Conservation (phyloP, 2,888 invertebrate genomes). For the Subacronicta megacephala region DNA sequence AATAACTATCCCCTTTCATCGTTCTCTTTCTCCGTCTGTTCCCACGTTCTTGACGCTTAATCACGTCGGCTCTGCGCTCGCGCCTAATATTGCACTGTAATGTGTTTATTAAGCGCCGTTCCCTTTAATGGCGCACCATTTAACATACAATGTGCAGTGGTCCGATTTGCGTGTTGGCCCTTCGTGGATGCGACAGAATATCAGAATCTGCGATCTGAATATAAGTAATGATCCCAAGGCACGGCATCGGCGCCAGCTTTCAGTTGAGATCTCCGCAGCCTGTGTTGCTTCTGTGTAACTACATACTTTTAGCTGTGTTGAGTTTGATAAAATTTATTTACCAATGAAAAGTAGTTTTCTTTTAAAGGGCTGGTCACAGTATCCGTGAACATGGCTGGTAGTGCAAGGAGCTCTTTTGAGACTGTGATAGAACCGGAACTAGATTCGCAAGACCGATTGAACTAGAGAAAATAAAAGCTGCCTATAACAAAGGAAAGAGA, state of each 20-base stretch:
- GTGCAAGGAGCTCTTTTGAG: no score
- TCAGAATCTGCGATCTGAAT: slow-evolving; percentile 47
- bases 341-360: background rate
- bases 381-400: no score
- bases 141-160: slow-evolving; percentile 84
- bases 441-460: no score
- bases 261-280: slow-evolving; percentile 10
- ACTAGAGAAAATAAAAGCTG: no score
- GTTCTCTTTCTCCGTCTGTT: slow-evolving; percentile 76
- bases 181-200: slow-evolving; percentile 71
- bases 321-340: background rate
- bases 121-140: slow-evolving; percentile 84
- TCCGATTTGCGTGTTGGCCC: slow-evolving; percentile 77
- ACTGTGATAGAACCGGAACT: no score
- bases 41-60: slow-evolving; percentile 85
- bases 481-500: no score
- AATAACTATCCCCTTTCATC: slow-evolving; percentile 69
- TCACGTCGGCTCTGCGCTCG: slow-evolving; percentile 80
- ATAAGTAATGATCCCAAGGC: slow-evolving; percentile 64
- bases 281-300: slow-evolving; percentile 9
- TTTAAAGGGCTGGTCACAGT: background rate
- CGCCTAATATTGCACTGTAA: slow-evolving; percentile 86
- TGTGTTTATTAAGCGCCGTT: slow-evolving; percentile 88
- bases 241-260: slow-evolving; percentile 56
- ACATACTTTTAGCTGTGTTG: background rate